A percentile compares a stretch with the other conserved stretches of the same genome.
Evolutionary conservation across 2,797 vertebrate species (phyloP).

Genomic region (Sebastes hubbsi): DNA sequence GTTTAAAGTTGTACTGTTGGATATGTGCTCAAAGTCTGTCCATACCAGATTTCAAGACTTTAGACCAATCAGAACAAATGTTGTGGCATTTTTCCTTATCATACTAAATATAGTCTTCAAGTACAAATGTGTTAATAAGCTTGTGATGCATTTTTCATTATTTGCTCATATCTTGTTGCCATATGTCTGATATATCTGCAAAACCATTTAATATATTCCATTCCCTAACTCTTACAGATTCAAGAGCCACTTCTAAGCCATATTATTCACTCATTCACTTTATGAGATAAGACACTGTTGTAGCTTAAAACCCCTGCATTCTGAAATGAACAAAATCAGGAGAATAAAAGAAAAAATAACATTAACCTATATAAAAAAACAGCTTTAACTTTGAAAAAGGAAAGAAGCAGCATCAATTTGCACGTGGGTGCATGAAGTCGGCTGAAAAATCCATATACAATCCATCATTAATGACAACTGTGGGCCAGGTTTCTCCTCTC

Average conservation of each 20-base stretch:
- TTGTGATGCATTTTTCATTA: background rate
- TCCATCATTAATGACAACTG: slow-evolving; percentile 26
- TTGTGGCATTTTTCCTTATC: too few relatives aligned
- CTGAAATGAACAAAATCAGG: background rate
- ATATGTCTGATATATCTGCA: background rate
- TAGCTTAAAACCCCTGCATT: background rate
- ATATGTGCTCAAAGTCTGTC: too few relatives aligned
- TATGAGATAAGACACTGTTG: background rate
- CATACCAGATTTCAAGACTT: too few relatives aligned
- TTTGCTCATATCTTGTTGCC: background rate
- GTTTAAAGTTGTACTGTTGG: too few relatives aligned
- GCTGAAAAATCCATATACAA: slow-evolving; percentile 9
- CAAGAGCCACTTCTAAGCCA: background rate
- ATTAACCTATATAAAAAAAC: background rate
- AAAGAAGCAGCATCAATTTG: background rate
- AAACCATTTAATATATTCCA: background rate
- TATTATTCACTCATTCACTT: background rate
- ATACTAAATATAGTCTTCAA: too few relatives aligned
- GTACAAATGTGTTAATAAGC: background rate
- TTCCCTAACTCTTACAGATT: background rate
- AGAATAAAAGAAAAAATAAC: background rate
- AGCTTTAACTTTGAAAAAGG: background rate
- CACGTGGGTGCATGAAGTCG: background rate
- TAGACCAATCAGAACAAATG: too few relatives aligned
- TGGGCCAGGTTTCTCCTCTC: background rate